Conservation (phyloP, 2,888 invertebrate species). For the Germaria angustata region DNA sequence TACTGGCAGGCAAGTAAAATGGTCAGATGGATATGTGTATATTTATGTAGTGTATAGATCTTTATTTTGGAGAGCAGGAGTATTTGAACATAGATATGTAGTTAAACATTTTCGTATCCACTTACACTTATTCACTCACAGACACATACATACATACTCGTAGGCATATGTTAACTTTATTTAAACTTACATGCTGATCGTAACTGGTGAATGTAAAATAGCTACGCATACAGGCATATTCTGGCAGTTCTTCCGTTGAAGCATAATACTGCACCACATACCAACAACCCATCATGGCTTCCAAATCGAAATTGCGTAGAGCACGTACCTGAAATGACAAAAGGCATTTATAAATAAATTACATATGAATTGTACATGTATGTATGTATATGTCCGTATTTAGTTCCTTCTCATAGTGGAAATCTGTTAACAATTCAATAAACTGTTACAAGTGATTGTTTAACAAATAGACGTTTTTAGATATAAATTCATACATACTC, state of each 20-base stretch:
- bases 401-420: background rate
- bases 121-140: background rate
- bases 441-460: background rate
- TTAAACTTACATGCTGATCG: conserved; percentile 77
- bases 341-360: conserved; percentile 36
- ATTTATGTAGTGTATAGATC: no score
- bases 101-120: no score
- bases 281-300: conserved; percentile 91
- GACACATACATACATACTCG: no score
- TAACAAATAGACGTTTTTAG: no score
- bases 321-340: conserved; percentile 83
- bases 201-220: conserved; percentile 77
- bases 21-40: conserved; percentile 7
- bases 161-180: background rate
- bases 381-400: no score
- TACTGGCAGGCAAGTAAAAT: conserved; percentile 1
- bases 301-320: conserved; percentile 88
- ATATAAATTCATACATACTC: no score
- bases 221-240: conserved; percentile 92
- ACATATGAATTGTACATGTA: background rate
- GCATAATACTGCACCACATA: conserved; percentile 93
- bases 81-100: no score
- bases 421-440: conserved; percentile 12
- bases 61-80: no score
- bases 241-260: conserved; percentile 91